Evolutionary conservation across 2,888 invertebrate genomes (phyloP).

Genomic region (Rhamphomyia laevipes): DNA sequence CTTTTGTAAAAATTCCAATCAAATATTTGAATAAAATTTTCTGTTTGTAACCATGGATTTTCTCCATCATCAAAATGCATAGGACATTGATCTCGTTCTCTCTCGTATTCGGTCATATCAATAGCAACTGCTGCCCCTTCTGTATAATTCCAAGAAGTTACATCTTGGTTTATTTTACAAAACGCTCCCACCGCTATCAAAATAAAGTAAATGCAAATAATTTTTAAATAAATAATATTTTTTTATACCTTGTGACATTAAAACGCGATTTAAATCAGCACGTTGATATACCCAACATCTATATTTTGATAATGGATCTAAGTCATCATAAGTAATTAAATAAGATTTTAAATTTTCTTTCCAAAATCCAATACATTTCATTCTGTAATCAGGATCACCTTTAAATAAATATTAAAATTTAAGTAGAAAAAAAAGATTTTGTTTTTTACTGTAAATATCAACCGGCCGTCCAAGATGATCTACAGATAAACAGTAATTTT

Average conservation of each 20-base stretch:
- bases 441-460: conserved; percentile 64
- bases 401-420: neutral
- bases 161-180: conserved; percentile 82
- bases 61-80: conserved; percentile 94
- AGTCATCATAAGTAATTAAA: conserved; percentile 87
- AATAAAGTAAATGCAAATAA: too few species aligned
- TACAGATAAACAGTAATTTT: conserved; percentile 91
- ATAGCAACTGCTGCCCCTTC: conserved; percentile 90
- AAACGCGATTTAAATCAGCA: conserved; percentile 79
- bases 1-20: conserved; percentile 42
- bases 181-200: conserved; percentile 71
- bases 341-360: conserved; percentile 96
- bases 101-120: conserved; percentile 82
- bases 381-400: conserved; percentile 81
- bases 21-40: conserved; percentile 62
- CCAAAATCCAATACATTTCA: conserved; percentile 97
- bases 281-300: conserved; percentile 98
- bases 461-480: conserved; percentile 90
- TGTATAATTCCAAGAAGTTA: conserved; percentile 74
- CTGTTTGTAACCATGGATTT: conserved; percentile 68
- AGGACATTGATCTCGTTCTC: conserved; percentile 92
- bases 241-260: conserved; percentile 51
- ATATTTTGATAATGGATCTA: conserved; percentile 91
- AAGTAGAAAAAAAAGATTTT: neutral
- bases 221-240: neutral